Evolutionary conservation across 2,888 invertebrate genomes (phyloP), one percentile per base, ranked within the genome.

Genomic region (Chorisops tibialis): DNA sequence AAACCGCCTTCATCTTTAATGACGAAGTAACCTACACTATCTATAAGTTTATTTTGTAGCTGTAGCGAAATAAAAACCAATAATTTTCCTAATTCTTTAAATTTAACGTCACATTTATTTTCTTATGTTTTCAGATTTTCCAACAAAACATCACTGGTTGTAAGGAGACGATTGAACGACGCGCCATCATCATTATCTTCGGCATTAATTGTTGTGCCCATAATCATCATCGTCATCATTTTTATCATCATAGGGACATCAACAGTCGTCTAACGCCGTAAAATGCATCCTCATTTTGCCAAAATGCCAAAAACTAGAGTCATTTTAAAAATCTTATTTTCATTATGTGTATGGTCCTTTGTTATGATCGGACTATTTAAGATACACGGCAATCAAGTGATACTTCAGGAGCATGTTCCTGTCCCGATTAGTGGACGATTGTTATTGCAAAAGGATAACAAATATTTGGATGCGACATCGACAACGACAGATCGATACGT

Each of bases 311-410:
- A 75, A 67, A 74, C 76, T 39, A 77, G 76, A 64, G 72, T 75
- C 52, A 77, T 79, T 63, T 68, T 79, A 38, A 78, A 77, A 70
- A 72, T 79, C 52, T 69, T 79, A 11, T 79, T 79, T 65, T 74
- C 78, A 61, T 70, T 79, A 14, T 76, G 78, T 67, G 76, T 79
- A 5, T 79, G 78, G 78, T 79, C 78, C 3, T 77, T 79, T 65
- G 72, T 77, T 21, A 73, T 79, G 67, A 73, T 79, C 56, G 79
- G 78, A 4, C 67, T 79, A 16, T 76, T 79, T 63, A 79, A 78
- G 69, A 74, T 79, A 68, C 77, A 78, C 56, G 74, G 74, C 64
- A 73, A 75, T 2, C 75, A 76, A 56, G 72, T 76, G 38, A 74
- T 77, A 61, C 67, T 75, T 4, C 76, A 76, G 63, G 76, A 79